Evolutionary conservation across 2,888 invertebrate genomes (phyloP).

Genomic region (Cotesia congregata): DNA sequence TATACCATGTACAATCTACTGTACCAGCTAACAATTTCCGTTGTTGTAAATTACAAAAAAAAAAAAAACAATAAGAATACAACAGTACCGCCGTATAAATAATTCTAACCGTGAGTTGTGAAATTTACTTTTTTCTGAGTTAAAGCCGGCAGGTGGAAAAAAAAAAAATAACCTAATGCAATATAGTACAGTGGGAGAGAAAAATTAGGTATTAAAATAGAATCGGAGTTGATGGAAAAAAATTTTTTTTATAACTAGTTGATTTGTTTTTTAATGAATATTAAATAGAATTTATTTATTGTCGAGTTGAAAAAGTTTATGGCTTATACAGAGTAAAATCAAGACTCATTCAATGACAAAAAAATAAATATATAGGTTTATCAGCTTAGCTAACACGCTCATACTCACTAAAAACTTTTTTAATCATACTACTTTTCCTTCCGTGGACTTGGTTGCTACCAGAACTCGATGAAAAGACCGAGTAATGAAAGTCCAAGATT

Average conservation of each 20-base stretch:
- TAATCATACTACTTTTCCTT: conserved; percentile 25
- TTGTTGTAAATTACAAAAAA: neutral
- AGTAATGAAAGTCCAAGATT: conserved; percentile 30
- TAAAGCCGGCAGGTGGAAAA: neutral
- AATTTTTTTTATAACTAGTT: neutral
- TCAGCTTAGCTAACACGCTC: conserved; percentile 15
- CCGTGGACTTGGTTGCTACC: conserved; percentile 3
- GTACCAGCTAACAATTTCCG: neutral
- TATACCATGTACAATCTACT: neutral
- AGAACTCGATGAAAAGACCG: conserved; percentile 6
- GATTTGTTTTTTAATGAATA: neutral
- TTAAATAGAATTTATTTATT: neutral
- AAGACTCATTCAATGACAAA: neutral
- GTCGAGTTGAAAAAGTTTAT: neutral
- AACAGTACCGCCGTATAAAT: neutral
- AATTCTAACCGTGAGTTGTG: neutral
- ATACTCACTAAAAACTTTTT: conserved; percentile 27
- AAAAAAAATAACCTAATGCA: neutral
- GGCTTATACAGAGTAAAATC: neutral
- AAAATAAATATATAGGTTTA: conserved; percentile 3
- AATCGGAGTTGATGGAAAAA: neutral
- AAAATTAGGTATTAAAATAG: conserved; percentile 1
- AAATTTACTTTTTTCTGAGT: neutral
- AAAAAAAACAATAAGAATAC: neutral
- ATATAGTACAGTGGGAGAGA: neutral